Base-by-base conservation (phyloP, 2,888 invertebrate species). In the Creontiades dilutus region DNA sequence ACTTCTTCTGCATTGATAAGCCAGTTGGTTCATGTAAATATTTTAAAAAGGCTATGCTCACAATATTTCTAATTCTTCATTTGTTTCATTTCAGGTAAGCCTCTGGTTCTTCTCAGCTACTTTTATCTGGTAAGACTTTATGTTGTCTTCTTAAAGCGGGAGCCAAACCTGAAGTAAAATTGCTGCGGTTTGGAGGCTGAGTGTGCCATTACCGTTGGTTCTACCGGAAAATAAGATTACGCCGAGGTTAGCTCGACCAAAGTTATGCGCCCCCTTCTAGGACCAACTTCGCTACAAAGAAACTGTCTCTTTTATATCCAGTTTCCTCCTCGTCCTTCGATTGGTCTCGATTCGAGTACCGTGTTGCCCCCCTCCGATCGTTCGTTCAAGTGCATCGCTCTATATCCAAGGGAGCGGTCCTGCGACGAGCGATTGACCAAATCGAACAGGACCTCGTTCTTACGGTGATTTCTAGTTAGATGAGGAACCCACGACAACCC, bases 331-430 rank as follows among this genome's bases (percentile, higher is more conserved):
- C 68, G 68, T 68, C 68, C 68, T 68, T 68, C 68, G 68, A 68
- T 68, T 68, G 68, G 68, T 68, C 27, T 68, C 68, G 23, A 23
- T 68, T 19, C 68, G 68, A 68, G 68, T 23, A 68, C 68, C 68
- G 68, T 23, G 68, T 23, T 68, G 68, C 68, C 27, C 68, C 61
- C 68, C 9, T 16, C 27, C 12, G 23, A 23, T 68, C 11, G 19
- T 57, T 57, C 57, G 57, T 68, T 23, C 68, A 68, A 68, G 68
- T 68, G 68, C 68, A 68, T 68, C 68, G 68, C 68, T 68, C 68
- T 23, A 68, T 23, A 23, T 68, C 68, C 23, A 68, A 23, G 23
- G 37, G 27, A 23, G 23, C 68, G 68, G 68, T 23, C 9, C 2
- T 52, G 52, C 16, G 52, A 52, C 37, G 37, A 37, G 37, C 2